phyloP scores from a whole-genome alignment of 1,140 invertebrate genomes.

The Tenebrio molitor region DNA sequence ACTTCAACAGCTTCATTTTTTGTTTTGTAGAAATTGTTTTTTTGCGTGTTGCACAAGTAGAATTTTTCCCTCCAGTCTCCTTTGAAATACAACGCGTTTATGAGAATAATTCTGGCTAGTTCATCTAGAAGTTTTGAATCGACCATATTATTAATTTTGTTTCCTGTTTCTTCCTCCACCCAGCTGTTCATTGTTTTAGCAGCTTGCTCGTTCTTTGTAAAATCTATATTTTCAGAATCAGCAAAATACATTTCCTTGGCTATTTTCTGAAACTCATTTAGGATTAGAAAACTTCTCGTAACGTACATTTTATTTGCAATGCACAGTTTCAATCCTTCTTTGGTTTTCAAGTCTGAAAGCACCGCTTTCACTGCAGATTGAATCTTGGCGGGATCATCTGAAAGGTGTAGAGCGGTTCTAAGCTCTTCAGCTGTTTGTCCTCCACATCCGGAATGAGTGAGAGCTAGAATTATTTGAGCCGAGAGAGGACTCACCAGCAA shows the following conservation, averaged over 20 bases:
- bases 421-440: conserved; percentile 71
- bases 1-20: neutral
- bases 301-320: conserved; percentile 65
- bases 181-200: conserved; percentile 52
- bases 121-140: neutral
- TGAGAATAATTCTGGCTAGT: neutral
- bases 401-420: conserved; percentile 53
- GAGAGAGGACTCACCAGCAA: neutral
- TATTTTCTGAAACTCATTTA: conserved; percentile 58
- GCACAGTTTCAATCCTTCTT: neutral
- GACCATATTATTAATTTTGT: neutral
- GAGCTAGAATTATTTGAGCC: neutral
- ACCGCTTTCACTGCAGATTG: neutral
- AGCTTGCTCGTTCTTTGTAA: conserved; percentile 64
- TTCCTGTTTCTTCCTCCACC: neutral
- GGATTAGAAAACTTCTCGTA: conserved; percentile 65
- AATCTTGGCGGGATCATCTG: conserved; percentile 24
- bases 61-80: neutral
- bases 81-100: conserved; percentile 1
- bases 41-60: neutral
- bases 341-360: neutral
- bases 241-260: conserved; percentile 69
- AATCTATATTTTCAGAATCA: conserved; percentile 71
- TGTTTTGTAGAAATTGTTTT: neutral
- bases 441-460: conserved; percentile 67